Percentiles rank a stretch among this genome's conserved stretches.
Conservation (phyloP, 2,888 invertebrate species). For the Eremobia ochroleuca region DNA sequence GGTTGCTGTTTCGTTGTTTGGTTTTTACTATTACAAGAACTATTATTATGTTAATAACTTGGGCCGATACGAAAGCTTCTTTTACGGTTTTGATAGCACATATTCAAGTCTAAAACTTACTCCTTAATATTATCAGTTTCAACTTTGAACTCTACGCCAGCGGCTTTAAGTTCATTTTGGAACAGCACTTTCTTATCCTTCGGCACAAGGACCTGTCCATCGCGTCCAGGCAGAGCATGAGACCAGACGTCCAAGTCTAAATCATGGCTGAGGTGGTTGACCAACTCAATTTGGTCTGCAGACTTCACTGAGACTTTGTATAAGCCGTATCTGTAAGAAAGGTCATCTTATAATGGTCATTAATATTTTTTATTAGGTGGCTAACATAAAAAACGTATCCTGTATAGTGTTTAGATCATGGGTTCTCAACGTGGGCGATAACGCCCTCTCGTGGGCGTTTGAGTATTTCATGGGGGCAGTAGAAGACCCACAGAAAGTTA, state of each 20-base stretch:
- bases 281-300: slow-evolving; percentile 70
- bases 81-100: background rate
- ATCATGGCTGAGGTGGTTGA: slow-evolving; percentile 72
- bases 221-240: slow-evolving; percentile 70
- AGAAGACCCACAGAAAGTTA: background rate
- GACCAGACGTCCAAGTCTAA: slow-evolving; percentile 78
- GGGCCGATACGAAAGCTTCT: too few relatives aligned
- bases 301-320: slow-evolving; percentile 75
- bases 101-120: slow-evolving; percentile 71
- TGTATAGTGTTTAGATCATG: too few relatives aligned
- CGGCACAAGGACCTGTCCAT: slow-evolving; percentile 77
- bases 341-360: background rate
- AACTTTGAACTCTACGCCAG: slow-evolving; percentile 74
- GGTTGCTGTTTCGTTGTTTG: background rate
- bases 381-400: background rate
- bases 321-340: slow-evolving; percentile 72
- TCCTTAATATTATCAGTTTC: slow-evolving; percentile 81
- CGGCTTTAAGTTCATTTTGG: slow-evolving; percentile 73
- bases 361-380: too few relatives aligned
- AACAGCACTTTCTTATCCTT: slow-evolving; percentile 72
- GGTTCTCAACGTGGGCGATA: too few relatives aligned
- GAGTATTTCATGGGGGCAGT: background rate
- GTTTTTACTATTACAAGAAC: background rate
- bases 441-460: too few relatives aligned
- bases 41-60: background rate